Base-by-base conservation (phyloP, 2,888 invertebrate species). In the Hypolimnas misippus region DNA sequence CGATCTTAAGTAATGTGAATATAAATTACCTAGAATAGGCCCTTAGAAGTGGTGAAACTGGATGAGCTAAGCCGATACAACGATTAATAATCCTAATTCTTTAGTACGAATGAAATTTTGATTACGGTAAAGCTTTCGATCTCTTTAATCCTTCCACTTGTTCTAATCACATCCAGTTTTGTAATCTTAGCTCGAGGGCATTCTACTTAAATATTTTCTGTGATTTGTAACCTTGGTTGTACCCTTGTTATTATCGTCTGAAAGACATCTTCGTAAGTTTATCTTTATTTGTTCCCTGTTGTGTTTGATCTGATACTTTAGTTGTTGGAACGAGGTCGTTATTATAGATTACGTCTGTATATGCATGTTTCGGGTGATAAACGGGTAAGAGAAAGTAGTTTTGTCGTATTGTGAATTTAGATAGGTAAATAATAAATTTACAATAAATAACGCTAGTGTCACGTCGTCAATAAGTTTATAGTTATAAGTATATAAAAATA, bases 381-480 rank as follows among this genome's bases (percentile, higher is more conserved):
- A 87, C 86, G 89, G 88, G 87, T 90, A 85, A 83, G 78, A 67
- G 75, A 81, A 74, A 85, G 85, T 76, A 62, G 71, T 70, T 70
- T 70, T 76, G 81, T 87, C 79, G 79, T 78, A 75, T 83, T 80
- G 74, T 83, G 80, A 81, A 76, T 73, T 78, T 91, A 92, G 90
- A 89, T 92, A 91, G 91, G 84, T 79, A 76, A 81, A 84, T 85
- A 84, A 86, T 84, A 82, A 83, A 82, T 79, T 86, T 83, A 84
- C 82, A 84, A 86, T 86, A 87, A 83, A 76, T 77, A 82, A 82
- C 74, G 85, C 87, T 90, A 89, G 87, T 4, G 74, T 75, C 79
- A 79, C 78, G 74, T 84, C 72, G 82, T 83, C 75, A 78, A 73
- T 86, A 87, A 84, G 82, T 81, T 76, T 80, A 69, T 78, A 78